phyloP scores from a whole-genome alignment of 2,888 invertebrate species.

The Smittia aterrima region DNA sequence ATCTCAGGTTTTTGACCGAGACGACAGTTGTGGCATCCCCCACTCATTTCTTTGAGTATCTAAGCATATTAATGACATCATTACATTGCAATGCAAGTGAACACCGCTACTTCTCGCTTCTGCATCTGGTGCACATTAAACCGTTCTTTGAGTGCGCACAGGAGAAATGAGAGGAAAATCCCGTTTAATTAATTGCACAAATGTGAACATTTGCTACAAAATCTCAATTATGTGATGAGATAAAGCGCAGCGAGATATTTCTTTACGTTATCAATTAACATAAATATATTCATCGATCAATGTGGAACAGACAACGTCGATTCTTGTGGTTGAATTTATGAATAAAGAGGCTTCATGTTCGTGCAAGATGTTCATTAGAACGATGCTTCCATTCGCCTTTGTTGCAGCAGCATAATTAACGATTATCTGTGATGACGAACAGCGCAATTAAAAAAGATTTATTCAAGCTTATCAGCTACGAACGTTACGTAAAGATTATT shows the following conservation, averaged over 20 bases:
- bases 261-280: conserved; percentile 12
- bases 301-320: neutral
- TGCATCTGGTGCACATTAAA: conserved; percentile 5
- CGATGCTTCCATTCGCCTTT: neutral
- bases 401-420: neutral
- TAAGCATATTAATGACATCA: neutral
- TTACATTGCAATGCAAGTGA: neutral
- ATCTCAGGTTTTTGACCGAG: neutral
- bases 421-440: neutral
- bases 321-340: neutral
- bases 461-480: neutral
- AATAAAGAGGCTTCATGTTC: too few relatives aligned
- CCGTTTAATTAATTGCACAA: conserved; percentile 20
- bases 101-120: conserved; percentile 1
- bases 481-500: neutral
- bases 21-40: neutral
- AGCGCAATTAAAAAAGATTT: too few relatives aligned
- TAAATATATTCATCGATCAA: neutral
- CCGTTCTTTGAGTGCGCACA: neutral
- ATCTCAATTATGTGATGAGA: conserved; percentile 3
- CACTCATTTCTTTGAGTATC: neutral
- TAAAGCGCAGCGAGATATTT: conserved; percentile 1
- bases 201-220: neutral
- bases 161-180: neutral
- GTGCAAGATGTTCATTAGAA: neutral